Percentiles rank a stretch among this genome's conserved stretches.
These are phyloP conservation scores for Onychomys leucogaster DNA, from an alignment of 2,797 vertebrate species.

Conservation along the genomic window DNA sequence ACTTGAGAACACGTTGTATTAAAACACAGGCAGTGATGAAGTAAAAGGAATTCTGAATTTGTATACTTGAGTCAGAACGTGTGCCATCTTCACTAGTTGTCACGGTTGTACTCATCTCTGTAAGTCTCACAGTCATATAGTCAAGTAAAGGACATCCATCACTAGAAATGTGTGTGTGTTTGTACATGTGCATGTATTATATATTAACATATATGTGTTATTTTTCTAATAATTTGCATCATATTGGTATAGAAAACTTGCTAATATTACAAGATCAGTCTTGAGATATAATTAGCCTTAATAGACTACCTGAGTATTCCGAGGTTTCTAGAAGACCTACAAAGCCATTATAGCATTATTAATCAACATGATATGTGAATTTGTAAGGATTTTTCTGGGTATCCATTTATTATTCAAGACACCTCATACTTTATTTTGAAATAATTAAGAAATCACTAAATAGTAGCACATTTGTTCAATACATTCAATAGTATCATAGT, in stretches of 20 bases:
- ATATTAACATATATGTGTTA: not conserved
- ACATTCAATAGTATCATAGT: not conserved
- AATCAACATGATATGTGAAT: not conserved
- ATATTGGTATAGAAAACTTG: not conserved
- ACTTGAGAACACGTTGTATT: not conserved
- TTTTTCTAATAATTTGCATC: not conserved
- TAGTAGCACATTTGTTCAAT: not conserved
- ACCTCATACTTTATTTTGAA: slow-evolving; percentile 18
- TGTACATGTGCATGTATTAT: not conserved
- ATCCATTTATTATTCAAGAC: slow-evolving; percentile 9
- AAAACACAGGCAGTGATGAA: not conserved
- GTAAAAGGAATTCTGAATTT: slow-evolving; percentile 26
- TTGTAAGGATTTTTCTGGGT: slow-evolving; percentile 4
- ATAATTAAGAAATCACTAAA: not conserved
- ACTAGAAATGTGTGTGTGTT: not conserved
- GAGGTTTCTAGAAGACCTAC: not conserved
- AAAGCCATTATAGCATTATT: not conserved
- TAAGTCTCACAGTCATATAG: not conserved
- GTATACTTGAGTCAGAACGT: not conserved
- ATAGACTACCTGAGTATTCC: not conserved
- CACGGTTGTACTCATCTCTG: not conserved
- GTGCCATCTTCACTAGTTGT: not conserved
- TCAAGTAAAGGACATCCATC: not conserved
- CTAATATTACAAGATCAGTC: not conserved
- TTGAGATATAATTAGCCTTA: not conserved